These are phyloP conservation scores for Hirtodrosophila histrioides DNA, from an alignment of 2,888 invertebrate species.

Conservation along the genomic window DNA sequence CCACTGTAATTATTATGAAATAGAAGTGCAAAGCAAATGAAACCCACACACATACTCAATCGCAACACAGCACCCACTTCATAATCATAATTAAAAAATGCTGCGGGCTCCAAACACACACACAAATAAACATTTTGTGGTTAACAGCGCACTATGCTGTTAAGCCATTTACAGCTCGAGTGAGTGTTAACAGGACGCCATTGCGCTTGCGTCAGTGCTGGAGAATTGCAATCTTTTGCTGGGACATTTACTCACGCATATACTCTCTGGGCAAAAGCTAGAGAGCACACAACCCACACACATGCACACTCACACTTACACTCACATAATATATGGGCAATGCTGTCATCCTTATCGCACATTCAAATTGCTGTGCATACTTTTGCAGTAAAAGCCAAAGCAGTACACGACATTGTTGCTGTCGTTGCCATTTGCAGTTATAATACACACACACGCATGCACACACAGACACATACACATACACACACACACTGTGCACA, in stretches of 20 bases:
- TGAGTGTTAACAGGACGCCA: slow-evolving; percentile 25
- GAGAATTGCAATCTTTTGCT: slow-evolving; percentile 21
- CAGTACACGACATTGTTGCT: slow-evolving; percentile 42
- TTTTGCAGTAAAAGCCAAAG: slow-evolving; percentile 42
- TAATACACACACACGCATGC: slow-evolving; percentile 26
- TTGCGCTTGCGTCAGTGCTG: slow-evolving; percentile 52
- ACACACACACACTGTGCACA: slow-evolving; percentile 51
- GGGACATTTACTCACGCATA: slow-evolving; percentile 55
- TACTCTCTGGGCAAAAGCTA: slow-evolving; percentile 8
- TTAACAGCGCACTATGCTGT: slow-evolving; percentile 40
- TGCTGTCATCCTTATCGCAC: slow-evolving; percentile 54
- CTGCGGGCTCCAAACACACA: slow-evolving; percentile 16
- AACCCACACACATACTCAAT: slow-evolving; percentile 9
- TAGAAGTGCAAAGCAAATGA: slow-evolving; percentile 40
- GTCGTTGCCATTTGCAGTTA: slow-evolving; percentile 54
- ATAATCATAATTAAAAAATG: slow-evolving; percentile 64
- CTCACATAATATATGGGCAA: slow-evolving; percentile 4
- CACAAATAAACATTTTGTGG: background rate
- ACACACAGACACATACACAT: slow-evolving; percentile 13
- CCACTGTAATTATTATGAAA: slow-evolving; percentile 33
- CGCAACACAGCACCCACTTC: slow-evolving; percentile 44
- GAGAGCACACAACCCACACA: slow-evolving; percentile 11
- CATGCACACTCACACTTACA: slow-evolving; percentile 10
- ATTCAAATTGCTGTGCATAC: slow-evolving; percentile 40
- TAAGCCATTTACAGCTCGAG: slow-evolving; percentile 21